Evolutionary conservation across 2,797 vertebrate species (phyloP).

Genomic region (Pipistrellus pygmaeus): DNA sequence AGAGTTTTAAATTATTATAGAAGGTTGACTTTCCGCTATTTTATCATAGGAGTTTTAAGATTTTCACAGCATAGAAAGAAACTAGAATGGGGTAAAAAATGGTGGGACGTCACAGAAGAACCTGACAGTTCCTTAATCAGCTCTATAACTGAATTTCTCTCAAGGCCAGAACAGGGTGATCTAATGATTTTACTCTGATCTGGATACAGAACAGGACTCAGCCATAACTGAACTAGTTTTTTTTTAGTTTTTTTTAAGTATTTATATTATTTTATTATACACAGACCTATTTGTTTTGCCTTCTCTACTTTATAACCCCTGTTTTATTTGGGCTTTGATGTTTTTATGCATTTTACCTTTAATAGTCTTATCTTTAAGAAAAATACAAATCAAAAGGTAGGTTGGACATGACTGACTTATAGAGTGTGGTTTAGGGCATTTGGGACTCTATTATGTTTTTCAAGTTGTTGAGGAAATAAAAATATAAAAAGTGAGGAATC

Average conservation of each 20-base stretch:
- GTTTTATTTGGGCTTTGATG: slow-evolving; percentile 19
- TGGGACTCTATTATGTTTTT: background rate
- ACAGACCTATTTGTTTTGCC: background rate
- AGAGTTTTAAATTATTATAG: slow-evolving; percentile 40
- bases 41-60: background rate
- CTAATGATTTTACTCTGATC: background rate
- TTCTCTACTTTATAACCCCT: slow-evolving; percentile 45
- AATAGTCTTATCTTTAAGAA: slow-evolving; percentile 38
- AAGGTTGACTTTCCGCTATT: background rate
- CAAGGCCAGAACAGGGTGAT: background rate
- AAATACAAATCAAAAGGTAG: slow-evolving; percentile 29
- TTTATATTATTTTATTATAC: background rate
- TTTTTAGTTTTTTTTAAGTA: background rate
- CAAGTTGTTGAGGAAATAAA: slow-evolving; percentile 5
- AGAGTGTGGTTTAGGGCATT: background rate
- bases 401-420: background rate
- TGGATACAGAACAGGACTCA: background rate
- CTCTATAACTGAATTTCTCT: background rate
- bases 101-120: background rate
- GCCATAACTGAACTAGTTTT: background rate
- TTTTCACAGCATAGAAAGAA: background rate
- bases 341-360: slow-evolving; percentile 43
- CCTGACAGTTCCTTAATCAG: background rate
- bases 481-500: background rate
- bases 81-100: background rate